These are phyloP conservation scores for Peromyscus nudipes DNA, from an alignment of 2,797 vertebrate genomes.

Conservation along the genomic window DNA sequence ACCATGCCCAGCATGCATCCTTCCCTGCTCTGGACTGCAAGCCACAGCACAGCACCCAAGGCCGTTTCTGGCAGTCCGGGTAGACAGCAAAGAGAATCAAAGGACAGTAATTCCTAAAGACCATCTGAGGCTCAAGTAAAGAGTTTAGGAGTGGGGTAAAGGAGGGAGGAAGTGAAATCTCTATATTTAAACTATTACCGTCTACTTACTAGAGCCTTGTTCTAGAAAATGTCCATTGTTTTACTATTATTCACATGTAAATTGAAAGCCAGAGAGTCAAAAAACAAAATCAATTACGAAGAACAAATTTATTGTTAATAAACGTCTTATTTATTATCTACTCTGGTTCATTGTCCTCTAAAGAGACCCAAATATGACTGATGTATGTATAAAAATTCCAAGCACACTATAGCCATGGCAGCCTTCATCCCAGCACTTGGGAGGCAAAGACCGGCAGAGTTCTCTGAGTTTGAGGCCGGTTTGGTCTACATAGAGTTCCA, in stretches of 20 bases:
- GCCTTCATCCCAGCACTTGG: background rate
- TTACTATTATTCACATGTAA: background rate
- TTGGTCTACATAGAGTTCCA: background rate
- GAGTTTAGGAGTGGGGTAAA: background rate
- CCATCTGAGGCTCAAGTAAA: background rate
- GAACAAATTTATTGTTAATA: constrained; percentile 2
- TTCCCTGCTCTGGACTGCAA: background rate
- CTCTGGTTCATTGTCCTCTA: background rate
- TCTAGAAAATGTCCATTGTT: background rate
- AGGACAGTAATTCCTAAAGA: background rate
- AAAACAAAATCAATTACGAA: constrained; percentile 26
- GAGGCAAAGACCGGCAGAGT: background rate
- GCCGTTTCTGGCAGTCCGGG: background rate
- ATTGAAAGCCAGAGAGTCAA: constrained; percentile 21
- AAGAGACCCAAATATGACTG: constrained; percentile 28
- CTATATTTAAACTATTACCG: too few species aligned
- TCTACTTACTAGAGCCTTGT: background rate
- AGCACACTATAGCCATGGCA: background rate
- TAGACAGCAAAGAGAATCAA: constrained; percentile 12
- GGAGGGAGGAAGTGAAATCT: background rate
- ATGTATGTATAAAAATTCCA: background rate
- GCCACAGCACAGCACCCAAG: background rate
- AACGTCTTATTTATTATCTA: background rate
- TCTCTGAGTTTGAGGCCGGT: background rate
- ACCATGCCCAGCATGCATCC: background rate